Evolutionary conservation across 1,140 invertebrate species (phyloP).

Genomic region (Samia ricini): DNA sequence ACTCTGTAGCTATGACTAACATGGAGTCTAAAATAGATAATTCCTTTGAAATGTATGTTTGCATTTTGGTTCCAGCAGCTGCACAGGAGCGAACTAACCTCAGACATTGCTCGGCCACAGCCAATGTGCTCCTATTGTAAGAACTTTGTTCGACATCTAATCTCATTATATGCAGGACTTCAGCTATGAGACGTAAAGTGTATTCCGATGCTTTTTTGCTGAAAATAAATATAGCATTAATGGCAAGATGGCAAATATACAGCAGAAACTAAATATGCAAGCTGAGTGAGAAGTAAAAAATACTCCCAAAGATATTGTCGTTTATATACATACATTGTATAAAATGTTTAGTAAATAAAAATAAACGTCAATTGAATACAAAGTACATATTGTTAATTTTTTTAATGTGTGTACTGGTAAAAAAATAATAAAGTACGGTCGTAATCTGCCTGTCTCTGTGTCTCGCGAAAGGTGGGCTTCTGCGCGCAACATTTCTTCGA

Average conservation of each 20-base stretch:
- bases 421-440: slow-evolving; percentile 53
- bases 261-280: too few relatives aligned
- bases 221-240: slow-evolving; percentile 29
- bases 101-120: slow-evolving; percentile 72
- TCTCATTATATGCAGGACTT: slow-evolving; percentile 74
- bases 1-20: slow-evolving; percentile 72
- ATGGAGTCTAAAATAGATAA: slow-evolving; percentile 73
- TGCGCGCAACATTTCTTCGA: slow-evolving; percentile 74
- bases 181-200: slow-evolving; percentile 71
- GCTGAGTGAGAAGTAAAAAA: too few relatives aligned
- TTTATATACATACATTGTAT: too few relatives aligned
- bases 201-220: slow-evolving; percentile 77
- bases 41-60: slow-evolving; percentile 76
- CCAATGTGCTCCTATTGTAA: slow-evolving; percentile 68
- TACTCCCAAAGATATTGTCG: too few relatives aligned
- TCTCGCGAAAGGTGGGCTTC: slow-evolving; percentile 73
- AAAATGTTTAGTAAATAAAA: too few relatives aligned
- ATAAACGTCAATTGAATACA: too few relatives aligned
- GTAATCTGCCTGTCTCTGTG: slow-evolving; percentile 70
- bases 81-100: slow-evolving; percentile 71
- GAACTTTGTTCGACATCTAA: slow-evolving; percentile 71
- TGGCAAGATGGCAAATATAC: too few relatives aligned
- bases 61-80: slow-evolving; percentile 75
- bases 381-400: too few relatives aligned
- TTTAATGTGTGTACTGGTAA: background rate